These are phyloP conservation scores for Tonatia bakeri DNA, from an alignment of 2,113 vertebrate species.

Conservation along the genomic window DNA sequence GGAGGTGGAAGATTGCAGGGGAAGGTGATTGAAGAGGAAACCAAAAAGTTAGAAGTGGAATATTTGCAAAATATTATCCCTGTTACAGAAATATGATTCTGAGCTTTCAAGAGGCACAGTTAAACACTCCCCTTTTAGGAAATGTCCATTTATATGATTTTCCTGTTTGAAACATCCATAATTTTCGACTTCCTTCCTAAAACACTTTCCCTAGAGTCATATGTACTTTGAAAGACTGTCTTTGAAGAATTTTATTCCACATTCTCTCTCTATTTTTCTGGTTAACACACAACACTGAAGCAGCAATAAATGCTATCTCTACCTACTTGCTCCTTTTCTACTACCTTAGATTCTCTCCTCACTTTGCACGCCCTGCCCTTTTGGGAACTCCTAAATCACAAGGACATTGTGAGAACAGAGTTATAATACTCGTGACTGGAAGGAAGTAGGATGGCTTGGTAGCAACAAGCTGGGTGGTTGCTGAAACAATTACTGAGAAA, in stretches of 20 bases:
- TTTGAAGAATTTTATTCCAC: constrained; percentile 59
- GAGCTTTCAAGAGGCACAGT: constrained; percentile 58
- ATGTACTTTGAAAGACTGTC: constrained; percentile 58
- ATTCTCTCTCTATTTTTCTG: constrained; percentile 39
- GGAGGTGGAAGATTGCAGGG: constrained; percentile 62
- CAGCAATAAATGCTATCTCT: neutral
- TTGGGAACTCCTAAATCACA: neutral
- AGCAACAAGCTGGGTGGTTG: constrained; percentile 8
- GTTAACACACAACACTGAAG: constrained; percentile 36
- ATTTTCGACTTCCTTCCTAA: constrained; percentile 73
- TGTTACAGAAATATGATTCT: constrained; percentile 62
- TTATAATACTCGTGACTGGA: neutral
- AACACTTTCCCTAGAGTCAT: constrained; percentile 57
- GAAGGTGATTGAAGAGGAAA: constrained; percentile 75
- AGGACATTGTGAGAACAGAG: neutral
- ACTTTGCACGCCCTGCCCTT: neutral
- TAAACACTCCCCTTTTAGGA: constrained; percentile 66
- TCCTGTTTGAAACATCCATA: constrained; percentile 70
- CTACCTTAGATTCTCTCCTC: neutral
- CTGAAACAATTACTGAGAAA: neutral
- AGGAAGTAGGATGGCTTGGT: constrained; percentile 34
- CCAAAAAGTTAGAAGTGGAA: constrained; percentile 57
- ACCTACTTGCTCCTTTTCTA: neutral
- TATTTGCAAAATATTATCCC: constrained; percentile 70
- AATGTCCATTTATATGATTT: constrained; percentile 72